These are phyloP conservation scores for Eurytoma californica DNA, from an alignment of 2,888 invertebrate species.

Conservation along the genomic window DNA sequence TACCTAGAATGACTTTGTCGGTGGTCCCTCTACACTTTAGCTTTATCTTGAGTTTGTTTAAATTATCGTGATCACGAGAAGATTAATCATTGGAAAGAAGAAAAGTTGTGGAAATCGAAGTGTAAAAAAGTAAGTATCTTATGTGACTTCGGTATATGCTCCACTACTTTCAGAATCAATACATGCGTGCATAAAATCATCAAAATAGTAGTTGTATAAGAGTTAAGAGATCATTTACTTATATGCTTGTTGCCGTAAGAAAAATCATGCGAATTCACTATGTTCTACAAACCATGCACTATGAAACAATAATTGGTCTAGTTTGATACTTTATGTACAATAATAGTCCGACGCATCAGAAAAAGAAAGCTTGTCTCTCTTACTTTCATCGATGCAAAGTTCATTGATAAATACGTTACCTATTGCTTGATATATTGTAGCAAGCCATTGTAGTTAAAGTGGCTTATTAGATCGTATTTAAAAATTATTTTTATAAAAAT, in stretches of 20 bases:
- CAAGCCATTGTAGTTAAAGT: no score
- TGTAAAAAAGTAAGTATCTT: background rate
- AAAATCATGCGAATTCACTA: slow-evolving; percentile 32
- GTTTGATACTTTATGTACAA: slow-evolving; percentile 12
- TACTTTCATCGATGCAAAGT: background rate
- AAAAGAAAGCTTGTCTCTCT: slow-evolving; percentile 71
- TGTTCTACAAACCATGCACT: background rate
- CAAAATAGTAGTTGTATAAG: background rate
- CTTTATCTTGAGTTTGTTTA: slow-evolving; percentile 73
- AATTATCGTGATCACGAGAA: slow-evolving; percentile 68
- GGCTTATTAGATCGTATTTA: no score
- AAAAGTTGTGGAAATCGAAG: slow-evolving; percentile 40
- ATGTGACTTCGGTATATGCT: background rate
- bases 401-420: slow-evolving; percentile 51
- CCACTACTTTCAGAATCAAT: slow-evolving; percentile 14
- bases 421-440: no score
- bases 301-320: background rate
- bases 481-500: no score
- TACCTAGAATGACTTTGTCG: slow-evolving; percentile 66
- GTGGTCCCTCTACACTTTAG: slow-evolving; percentile 75
- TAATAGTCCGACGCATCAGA: slow-evolving; percentile 62
- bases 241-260: no score
- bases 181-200: slow-evolving; percentile 13
- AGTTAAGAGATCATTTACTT: background rate
- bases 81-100: slow-evolving; percentile 60